phyloP scores from a whole-genome alignment of 2,113 vertebrate species.

The Callipepla californica region DNA sequence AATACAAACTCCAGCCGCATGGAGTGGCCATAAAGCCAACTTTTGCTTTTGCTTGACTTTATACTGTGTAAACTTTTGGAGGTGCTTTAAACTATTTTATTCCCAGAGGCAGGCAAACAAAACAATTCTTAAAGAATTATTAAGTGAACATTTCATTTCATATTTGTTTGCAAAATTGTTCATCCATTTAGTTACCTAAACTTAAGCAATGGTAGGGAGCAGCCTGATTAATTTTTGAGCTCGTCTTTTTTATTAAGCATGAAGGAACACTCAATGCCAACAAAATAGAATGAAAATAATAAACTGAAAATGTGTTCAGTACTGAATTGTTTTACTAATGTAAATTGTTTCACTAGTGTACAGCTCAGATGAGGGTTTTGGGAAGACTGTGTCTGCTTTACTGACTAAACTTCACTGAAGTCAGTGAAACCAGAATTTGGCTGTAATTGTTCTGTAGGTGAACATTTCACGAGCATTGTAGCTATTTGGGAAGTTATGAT shows the following conservation, averaged over 20 bases:
- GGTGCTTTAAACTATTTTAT: neutral
- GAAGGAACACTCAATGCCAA: neutral
- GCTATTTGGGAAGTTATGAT: neutral
- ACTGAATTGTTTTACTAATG: neutral
- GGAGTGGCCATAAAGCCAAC: too few species aligned
- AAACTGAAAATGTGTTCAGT: neutral
- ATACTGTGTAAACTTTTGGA: neutral
- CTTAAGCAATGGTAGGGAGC: fast-evolving
- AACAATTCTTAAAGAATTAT: neutral
- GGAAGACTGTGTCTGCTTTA: neutral
- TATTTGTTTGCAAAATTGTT: neutral
- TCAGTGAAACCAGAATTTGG: neutral
- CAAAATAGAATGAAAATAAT: neutral
- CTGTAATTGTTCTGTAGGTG: neutral
- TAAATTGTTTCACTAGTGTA: neutral
- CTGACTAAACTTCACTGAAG: neutral
- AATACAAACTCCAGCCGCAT: neutral
- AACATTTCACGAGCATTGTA: neutral
- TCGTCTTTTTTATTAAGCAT: neutral
- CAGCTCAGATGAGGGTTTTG: neutral
- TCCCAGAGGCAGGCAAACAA: neutral
- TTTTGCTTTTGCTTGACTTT: neutral
- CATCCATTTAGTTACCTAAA: neutral
- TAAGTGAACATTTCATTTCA: neutral
- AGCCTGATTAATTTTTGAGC: neutral